These are phyloP conservation scores for Tenthredo scrophulariae DNA, from an alignment of 2,888 invertebrate species.

Conservation along the genomic window DNA sequence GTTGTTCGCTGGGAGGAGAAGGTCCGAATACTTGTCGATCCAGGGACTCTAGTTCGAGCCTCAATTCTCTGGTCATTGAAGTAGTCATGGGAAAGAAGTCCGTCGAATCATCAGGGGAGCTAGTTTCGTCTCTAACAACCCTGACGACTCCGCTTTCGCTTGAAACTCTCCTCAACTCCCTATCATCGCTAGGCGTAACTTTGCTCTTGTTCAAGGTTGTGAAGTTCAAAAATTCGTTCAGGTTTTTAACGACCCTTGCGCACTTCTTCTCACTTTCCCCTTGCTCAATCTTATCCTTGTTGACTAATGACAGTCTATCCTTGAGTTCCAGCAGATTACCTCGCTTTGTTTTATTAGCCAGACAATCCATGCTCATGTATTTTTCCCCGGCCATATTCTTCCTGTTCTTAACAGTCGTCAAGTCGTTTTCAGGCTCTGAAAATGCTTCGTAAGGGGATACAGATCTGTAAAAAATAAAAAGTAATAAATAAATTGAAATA, in stretches of 20 bases:
- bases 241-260: constrained; percentile 85
- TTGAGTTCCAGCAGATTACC: constrained; percentile 65
- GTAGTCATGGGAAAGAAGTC: constrained; percentile 92
- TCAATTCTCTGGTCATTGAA: constrained; percentile 90
- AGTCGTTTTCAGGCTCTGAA: constrained; percentile 68
- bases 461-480: constrained; percentile 60
- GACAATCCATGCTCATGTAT: constrained; percentile 70
- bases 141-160: constrained; percentile 72
- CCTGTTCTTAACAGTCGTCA: constrained; percentile 68
- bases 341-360: constrained; percentile 66
- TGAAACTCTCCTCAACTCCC: constrained; percentile 65
- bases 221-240: constrained; percentile 92
- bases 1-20: constrained; percentile 71
- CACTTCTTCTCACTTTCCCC: constrained; percentile 70
- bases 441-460: constrained; percentile 66
- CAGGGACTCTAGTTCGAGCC: constrained; percentile 90
- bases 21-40: constrained; percentile 91
- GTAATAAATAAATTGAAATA: background rate
- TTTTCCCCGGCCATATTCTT: constrained; percentile 72
- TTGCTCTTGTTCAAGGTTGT: constrained; percentile 84
- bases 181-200: constrained; percentile 75
- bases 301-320: constrained; percentile 60
- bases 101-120: constrained; percentile 89
- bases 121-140: constrained; percentile 69
- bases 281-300: constrained; percentile 17